Conservation (phyloP, 2,113 vertebrate species). For the Mus pahari region DNA sequence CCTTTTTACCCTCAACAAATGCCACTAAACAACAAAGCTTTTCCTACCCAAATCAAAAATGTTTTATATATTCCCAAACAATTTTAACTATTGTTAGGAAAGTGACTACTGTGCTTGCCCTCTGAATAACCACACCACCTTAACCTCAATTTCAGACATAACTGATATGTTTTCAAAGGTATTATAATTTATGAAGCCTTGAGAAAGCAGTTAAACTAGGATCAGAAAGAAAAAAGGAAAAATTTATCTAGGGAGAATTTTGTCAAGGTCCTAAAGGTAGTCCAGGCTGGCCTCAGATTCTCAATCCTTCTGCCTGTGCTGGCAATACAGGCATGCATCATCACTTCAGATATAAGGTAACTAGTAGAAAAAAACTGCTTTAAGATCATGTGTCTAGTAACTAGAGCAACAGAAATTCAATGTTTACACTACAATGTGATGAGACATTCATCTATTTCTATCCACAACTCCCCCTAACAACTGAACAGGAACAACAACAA, state of each 20-base stretch:
- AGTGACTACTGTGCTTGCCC: neutral
- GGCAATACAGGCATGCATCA: neutral
- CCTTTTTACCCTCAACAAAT: conserved; percentile 20
- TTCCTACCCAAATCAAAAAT: neutral
- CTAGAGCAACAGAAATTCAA: neutral
- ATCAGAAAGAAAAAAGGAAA: neutral
- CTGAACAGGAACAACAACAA: neutral
- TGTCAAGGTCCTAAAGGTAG: neutral
- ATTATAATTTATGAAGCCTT: neutral
- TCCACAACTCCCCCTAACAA: neutral
- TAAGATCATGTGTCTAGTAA: neutral
- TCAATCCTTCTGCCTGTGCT: neutral
- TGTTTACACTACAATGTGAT: neutral
- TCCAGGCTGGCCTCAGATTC: neutral
- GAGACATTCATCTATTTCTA: neutral
- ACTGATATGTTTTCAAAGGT: neutral
- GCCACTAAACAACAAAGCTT: neutral
- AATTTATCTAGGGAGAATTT: neutral
- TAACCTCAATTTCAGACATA: neutral
- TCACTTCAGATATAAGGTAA: neutral
- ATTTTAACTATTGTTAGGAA: neutral
- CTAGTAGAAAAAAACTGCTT: neutral
- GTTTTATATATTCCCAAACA: neutral
- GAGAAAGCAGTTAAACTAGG: neutral
- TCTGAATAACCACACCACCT: neutral